Evolutionary conservation across 2,113 vertebrate species (phyloP), one percentile per base, ranked within the genome.

Genomic region (Seriola dumerili): DNA sequence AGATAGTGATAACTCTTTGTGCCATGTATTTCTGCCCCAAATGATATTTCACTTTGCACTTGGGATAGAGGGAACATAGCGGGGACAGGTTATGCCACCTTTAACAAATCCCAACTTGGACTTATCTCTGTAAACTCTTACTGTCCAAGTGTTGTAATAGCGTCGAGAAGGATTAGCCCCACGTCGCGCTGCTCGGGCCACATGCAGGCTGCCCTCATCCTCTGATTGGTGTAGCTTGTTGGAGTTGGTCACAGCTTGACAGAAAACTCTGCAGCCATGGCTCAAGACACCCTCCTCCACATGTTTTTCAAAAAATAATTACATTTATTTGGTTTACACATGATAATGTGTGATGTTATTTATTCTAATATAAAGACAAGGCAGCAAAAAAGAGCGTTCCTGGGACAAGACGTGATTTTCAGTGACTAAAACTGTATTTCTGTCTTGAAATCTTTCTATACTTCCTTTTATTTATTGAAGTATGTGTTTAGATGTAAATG

Each of bases 1-100:
- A 69, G 11, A 79, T 36, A 66, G 52, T 65, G n/a, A 72, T 29
- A 55, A 23, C 14, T 72, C 25, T 48, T 70, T 74, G 34, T 54
- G 13, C 17, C 29, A 66, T 40, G 42, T 48, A 46, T 38, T 42
- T 54, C 8, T 12, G 5, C 38, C 4, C 14, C 44, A 67, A 11
- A 59, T 58, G 25, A 66, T 71, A n/a, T 50, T 65, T 74, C 7
- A 5, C 3, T 62, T 54, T 29, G 11, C 4, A 50, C 11, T 10
- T 3, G 8, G 23, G 32, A 54, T 64, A 17, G 42, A 21, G 4
- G 3, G 29, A 70, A 42, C 40, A 11, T 42, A 55, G 17, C 54
- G 9, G n/a, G 54, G 50, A 52, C 19, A 52, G 19, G 50, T 21
- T 8, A 2, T 21, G 3, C 8, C 19, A 52, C 19, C 50, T 52